Evolutionary conservation across 2,888 invertebrate genomes (phyloP), one percentile per base, ranked within the genome.

Genomic region (Dioctria rufipes): DNA sequence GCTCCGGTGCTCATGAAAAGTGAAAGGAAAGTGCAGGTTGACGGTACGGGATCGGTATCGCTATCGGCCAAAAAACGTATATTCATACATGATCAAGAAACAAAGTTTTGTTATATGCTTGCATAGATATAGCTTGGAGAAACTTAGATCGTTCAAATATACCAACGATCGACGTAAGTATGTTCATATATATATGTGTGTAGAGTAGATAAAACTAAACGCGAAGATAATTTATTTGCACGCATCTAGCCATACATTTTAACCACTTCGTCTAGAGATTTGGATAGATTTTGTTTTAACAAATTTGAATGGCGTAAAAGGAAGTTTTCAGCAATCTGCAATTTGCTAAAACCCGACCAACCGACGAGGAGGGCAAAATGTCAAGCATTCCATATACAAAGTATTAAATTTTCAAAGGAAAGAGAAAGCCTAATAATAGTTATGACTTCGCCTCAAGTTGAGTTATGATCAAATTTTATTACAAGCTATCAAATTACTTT

Each of bases 161-260:
- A 25, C 25, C 25, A 25, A 25, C 25, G 25, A 25, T 25, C 25
- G 25, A 25, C 2, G 25, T 25, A 25, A 25, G 25, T 25, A 25
- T 2, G 25, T 25, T 1, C 25, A 25, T 25, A 25, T 43, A 69
- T 61, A 43, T 79, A 81, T 82, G 78, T 71, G 73, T 80, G 51
- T 40, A 78, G 80, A 80, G 51, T 40, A 78, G 80, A 80, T 81
- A 81, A 81, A 75, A 51, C 80, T 69, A 60, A 80, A 81, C 75
- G 80, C 67, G 79, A 78, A 82, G 80, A 82, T 82, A 82, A 82
- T 82, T 82, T 81, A 82, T 81, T 81, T 81, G 81, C 81, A 82
- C 82, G 82, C 82, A 82, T 81, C 81, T 80, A 81, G 67, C 51
- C 80, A 66, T 75, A 66, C 80, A 80, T 80, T 80, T 25, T 42